Evolutionary conservation across 2,888 invertebrate species (phyloP), one percentile per base, ranked within the genome.

Genomic region (Odontomyia ornata): DNA sequence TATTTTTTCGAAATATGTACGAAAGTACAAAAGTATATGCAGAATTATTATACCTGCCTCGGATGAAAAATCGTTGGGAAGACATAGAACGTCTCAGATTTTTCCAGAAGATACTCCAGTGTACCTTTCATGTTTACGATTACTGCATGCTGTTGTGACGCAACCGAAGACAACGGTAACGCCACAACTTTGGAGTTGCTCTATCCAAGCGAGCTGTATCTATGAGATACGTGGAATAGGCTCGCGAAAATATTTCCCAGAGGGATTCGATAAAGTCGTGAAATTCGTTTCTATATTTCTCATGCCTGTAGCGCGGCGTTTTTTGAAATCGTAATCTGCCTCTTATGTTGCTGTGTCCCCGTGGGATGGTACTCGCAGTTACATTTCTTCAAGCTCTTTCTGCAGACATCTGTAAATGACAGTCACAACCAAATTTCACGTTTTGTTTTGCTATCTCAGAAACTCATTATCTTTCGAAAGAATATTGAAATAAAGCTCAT

Each of bases 251-350:
- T 60, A 73, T 64, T 75, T 75, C 75, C 75, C 75, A 9, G 18
- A 64, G 75, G 75, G 47, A 27, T 75, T 75, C 60, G 75, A 75
- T 64, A 46, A 75, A 75, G 75, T 75, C 27, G 57, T 62, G 64
- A 64, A 75, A 75, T 27, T 64, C 64, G 21, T 62, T 64, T 57
- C 43, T 56, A 23, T 72, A 52, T 56, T 56, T 27, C 18, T 15
- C 71, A 36, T n/a, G 5, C 36, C 9, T 36, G 36, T 9, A 36
- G 9, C 9, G 9, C 9, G 36, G 36, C 36, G 36, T 36, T 60
- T 60, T 46, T 25, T 15, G 25, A 25, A 69, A 69, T 69, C 27
- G 47, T 46, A 69, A 43, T 23, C 43, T 21, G 46, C 13, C 15
- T 28, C 30, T 64, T 46, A 47, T 18, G 25, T 46, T 46, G 46